Percentiles rank a stretch among this genome's conserved stretches.
Evolutionary conservation across 2,797 vertebrate species (phyloP).

Genomic region (Toxotes lorentzi): DNA sequence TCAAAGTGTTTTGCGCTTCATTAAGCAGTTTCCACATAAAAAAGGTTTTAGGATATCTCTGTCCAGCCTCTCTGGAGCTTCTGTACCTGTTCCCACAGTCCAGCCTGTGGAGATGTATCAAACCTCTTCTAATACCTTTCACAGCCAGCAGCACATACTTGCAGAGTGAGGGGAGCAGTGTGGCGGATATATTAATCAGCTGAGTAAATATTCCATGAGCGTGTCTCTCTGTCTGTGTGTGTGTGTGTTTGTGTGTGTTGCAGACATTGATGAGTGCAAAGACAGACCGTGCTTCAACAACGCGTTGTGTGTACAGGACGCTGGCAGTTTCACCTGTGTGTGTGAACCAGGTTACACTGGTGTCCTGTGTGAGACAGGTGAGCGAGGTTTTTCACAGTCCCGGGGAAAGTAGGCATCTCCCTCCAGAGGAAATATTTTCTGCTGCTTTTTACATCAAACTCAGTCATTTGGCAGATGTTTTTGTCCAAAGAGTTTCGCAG

Average conservation of each 20-base stretch:
- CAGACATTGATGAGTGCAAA: constrained; percentile 87
- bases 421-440: constrained; percentile 63
- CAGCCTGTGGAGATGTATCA: constrained; percentile 79
- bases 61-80: constrained; percentile 53
- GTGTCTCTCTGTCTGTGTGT: constrained; percentile 55
- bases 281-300: constrained; percentile 82
- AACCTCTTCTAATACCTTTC: constrained; percentile 83
- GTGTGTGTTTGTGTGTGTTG: constrained; percentile 57
- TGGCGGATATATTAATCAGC: constrained; percentile 87
- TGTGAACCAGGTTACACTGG: constrained; percentile 85
- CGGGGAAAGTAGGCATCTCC: constrained; percentile 54
- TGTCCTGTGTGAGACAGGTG: constrained; percentile 87
- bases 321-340: constrained; percentile 83
- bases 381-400: constrained; percentile 54
- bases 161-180: constrained; percentile 82
- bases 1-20: constrained; percentile 45
- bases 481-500: constrained; percentile 60
- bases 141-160: constrained; percentile 86
- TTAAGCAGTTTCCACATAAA: constrained; percentile 51
- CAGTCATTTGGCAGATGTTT: constrained; percentile 73
- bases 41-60: constrained; percentile 34
- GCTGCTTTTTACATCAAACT: constrained; percentile 76
- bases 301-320: constrained; percentile 80
- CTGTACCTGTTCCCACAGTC: constrained; percentile 77
- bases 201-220: constrained; percentile 84